Conservation (phyloP, 2,113 vertebrate species). For the Pipra filicauda region DNA sequence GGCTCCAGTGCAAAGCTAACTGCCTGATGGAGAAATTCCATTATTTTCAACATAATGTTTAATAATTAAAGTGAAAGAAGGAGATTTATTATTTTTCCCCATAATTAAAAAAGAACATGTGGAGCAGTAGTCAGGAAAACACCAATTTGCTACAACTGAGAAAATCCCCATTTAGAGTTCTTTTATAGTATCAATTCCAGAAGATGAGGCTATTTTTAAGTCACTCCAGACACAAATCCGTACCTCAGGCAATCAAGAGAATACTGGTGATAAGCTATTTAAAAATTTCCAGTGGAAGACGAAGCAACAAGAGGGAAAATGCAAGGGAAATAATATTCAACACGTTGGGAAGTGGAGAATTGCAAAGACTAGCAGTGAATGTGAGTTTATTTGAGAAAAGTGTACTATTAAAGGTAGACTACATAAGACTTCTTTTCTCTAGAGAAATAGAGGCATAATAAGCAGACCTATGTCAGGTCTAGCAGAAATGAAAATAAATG, state of each 20-base stretch:
- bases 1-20: background rate
- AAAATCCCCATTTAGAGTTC: background rate
- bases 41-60: background rate
- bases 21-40: background rate
- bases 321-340: background rate
- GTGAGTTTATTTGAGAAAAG: background rate
- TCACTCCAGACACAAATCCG: background rate
- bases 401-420: background rate
- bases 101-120: background rate
- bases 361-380: background rate
- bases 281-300: background rate
- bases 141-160: background rate
- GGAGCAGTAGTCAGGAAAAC: background rate
- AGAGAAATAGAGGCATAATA: background rate
- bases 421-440: background rate
- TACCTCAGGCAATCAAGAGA: background rate
- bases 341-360: background rate
- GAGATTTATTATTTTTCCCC: background rate
- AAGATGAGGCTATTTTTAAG: background rate
- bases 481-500: background rate
- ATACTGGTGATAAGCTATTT: background rate
- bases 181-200: background rate
- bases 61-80: background rate
- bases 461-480: background rate
- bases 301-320: background rate